Evolutionary conservation across 2,113 vertebrate species (phyloP).

Genomic region (Mungos mungo): DNA sequence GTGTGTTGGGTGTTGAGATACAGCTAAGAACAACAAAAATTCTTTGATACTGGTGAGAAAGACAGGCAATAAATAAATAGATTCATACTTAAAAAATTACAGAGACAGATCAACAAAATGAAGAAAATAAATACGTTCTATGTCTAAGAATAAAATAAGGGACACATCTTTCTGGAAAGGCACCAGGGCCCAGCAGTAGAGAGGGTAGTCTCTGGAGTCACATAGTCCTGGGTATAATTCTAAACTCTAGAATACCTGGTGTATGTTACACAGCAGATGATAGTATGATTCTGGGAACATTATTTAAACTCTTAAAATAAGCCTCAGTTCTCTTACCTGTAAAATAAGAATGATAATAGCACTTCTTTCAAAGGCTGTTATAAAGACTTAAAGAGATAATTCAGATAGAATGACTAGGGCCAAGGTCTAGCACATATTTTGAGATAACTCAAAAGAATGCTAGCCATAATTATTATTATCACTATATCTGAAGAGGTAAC

Average conservation of each 20-base stretch:
- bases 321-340: background rate
- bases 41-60: background rate
- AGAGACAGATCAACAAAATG: background rate
- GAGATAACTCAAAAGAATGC: background rate
- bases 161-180: background rate
- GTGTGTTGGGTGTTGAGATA: background rate
- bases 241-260: background rate
- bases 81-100: background rate
- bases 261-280: too few species aligned
- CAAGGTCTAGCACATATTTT: background rate
- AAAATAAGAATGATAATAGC: background rate
- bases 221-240: background rate
- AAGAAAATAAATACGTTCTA: background rate
- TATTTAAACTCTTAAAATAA: background rate
- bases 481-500: background rate
- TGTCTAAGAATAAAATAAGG: background rate
- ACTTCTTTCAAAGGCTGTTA: background rate
- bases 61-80: background rate
- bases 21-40: background rate
- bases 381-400: background rate
- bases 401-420: background rate
- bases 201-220: background rate
- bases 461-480: background rate
- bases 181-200: background rate
- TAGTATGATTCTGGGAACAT: background rate